Evolutionary conservation across 1,140 invertebrate species (phyloP), one percentile per base, ranked within the genome.

Genomic region (Episyrphus balteatus): DNA sequence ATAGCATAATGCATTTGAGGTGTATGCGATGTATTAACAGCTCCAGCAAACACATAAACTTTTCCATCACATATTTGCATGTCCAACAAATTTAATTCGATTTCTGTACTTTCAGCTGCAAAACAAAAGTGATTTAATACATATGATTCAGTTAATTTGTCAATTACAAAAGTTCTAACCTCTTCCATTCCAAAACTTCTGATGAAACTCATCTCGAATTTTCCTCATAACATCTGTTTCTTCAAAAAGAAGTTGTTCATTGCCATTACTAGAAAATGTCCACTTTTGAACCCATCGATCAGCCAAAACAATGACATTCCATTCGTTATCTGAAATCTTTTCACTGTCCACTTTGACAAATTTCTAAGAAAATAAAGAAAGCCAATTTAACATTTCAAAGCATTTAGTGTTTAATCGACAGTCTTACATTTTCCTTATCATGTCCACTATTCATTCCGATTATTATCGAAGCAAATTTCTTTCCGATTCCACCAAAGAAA

Each of bases 401-500:
- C 13, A 17, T 26, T 44, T 6, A 33, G 14, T 1, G 37, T 18
- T 26, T 1, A 3, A 21, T 12, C 12, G n/a, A 9, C 11, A 46
- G 50, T 70, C 74, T 73, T 69, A 92, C 88, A 18, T 86, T 85
- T 72, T 93, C 92, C 42, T 77, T 74, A 39, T 80, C 75, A 33
- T 79, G 77, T 3, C 76, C 72, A 43, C 77, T 75, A 51, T 82
- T 78, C 61, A 86, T 83, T 3, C 89, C 90, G 71, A 94, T 94
- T 52, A 95, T 83, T 36, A 95, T 77, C 1, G 87, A 85, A 0
- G 87, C 85, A 62, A 96, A 84, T 54, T 83, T 75, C 3, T 85
- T 77, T 11, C 89, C 82, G 54, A 96, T 80, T 0, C 91, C 90
- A 30, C 89, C 88, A 13, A 96, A 73, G 78, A 92, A 89, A 13